Evolutionary conservation across 2,113 vertebrate genomes (phyloP).

Genomic region (Murina feae): DNA sequence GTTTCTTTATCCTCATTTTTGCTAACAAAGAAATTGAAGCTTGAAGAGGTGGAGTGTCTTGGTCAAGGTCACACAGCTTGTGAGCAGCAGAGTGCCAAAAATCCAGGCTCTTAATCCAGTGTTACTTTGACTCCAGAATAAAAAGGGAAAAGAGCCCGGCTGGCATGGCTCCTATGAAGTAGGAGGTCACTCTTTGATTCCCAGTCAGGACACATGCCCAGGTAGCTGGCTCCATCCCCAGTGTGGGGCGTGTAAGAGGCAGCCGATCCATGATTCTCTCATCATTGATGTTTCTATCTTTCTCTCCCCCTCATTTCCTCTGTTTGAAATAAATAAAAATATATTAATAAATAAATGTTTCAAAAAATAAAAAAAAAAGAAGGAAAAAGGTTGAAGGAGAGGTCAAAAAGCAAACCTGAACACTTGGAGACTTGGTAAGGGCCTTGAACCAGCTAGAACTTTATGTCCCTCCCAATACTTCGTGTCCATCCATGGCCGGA

Average conservation of each 20-base stretch:
- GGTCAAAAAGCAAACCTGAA: not conserved
- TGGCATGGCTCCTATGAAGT: too few relatives aligned
- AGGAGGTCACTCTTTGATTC: too few relatives aligned
- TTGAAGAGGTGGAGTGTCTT: not conserved
- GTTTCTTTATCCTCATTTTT: not conserved
- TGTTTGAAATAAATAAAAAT: too few relatives aligned
- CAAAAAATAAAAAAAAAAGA: too few relatives aligned
- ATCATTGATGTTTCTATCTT: too few relatives aligned
- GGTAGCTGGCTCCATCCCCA: too few relatives aligned
- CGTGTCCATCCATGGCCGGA: not conserved
- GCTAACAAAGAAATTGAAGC: conserved; percentile 9
- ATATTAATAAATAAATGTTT: too few relatives aligned
- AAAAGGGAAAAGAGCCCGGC: not conserved
- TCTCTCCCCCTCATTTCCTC: too few relatives aligned
- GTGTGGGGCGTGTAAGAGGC: too few relatives aligned
- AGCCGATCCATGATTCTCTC: too few relatives aligned
- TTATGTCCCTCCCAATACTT: not conserved
- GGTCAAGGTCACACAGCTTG: conserved; percentile 17
- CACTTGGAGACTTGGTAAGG: not conserved
- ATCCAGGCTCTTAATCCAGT: not conserved
- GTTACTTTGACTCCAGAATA: not conserved
- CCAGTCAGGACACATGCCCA: too few relatives aligned
- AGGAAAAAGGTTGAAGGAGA: not conserved
- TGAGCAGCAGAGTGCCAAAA: not conserved
- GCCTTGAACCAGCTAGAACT: not conserved